phyloP scores from a whole-genome alignment of 2,888 invertebrate genomes.

The Acleris laterana region DNA sequence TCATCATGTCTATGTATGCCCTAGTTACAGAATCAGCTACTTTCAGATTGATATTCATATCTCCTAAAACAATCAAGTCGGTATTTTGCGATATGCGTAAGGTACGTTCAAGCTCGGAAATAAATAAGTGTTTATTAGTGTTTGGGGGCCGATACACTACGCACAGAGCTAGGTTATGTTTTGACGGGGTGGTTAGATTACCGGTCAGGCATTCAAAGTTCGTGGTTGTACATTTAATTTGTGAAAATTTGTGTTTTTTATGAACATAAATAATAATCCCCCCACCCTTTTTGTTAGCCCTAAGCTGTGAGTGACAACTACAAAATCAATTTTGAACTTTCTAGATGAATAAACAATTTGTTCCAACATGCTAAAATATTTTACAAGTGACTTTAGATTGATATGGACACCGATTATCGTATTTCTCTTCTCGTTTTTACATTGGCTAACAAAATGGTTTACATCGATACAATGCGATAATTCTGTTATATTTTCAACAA shows the following conservation, averaged over 20 bases:
- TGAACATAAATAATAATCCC: slow-evolving; percentile 33
- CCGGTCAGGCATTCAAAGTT: slow-evolving; percentile 28
- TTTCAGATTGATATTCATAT: no score
- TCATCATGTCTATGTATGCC: no score
- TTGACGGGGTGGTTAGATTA: slow-evolving; percentile 5
- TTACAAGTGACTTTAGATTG: neutral
- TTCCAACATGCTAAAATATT: slow-evolving; percentile 8
- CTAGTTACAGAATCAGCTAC: no score
- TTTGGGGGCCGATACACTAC: slow-evolving; percentile 38
- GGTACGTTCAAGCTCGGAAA: slow-evolving; percentile 24
- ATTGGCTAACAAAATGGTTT: neutral
- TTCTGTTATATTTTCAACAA: neutral
- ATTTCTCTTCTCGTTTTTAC: neutral
- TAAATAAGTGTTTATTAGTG: slow-evolving; percentile 33
- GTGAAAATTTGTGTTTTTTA: slow-evolving; percentile 22
- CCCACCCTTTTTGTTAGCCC: slow-evolving; percentile 32
- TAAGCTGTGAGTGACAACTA: slow-evolving; percentile 26
- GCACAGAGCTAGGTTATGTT: slow-evolving; percentile 21
- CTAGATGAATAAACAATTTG: slow-evolving; percentile 1
- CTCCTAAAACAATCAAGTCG: no score
- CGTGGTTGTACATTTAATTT: neutral
- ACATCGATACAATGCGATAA: neutral
- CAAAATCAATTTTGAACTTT: slow-evolving; percentile 3
- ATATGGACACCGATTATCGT: neutral
- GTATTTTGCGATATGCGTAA: slow-evolving; percentile 10